Conservation (phyloP, 2,888 invertebrate species). For the Lamellibrachia satsuma region DNA sequence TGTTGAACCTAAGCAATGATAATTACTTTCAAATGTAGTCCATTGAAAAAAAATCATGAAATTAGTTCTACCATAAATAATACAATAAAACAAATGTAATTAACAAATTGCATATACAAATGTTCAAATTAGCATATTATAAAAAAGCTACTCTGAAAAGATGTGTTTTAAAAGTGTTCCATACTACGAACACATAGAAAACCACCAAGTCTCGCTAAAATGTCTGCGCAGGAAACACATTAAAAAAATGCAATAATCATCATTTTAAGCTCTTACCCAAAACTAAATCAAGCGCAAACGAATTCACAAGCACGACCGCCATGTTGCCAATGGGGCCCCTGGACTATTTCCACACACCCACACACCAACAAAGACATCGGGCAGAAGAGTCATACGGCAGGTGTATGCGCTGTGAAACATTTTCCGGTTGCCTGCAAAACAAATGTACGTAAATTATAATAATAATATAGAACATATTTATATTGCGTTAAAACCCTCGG, state of each 20-base stretch:
- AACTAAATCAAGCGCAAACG: constrained; percentile 23
- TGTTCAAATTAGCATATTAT: too few relatives aligned
- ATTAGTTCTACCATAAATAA: too few relatives aligned
- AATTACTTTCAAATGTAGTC: too few relatives aligned
- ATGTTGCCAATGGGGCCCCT: not conserved
- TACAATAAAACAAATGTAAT: too few relatives aligned
- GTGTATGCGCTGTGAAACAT: constrained; percentile 27
- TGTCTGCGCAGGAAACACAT: not conserved
- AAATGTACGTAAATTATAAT: too few relatives aligned
- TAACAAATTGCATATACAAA: too few relatives aligned
- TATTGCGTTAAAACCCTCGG: too few relatives aligned
- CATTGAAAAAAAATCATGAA: too few relatives aligned
- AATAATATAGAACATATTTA: too few relatives aligned
- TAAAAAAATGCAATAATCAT: not conserved
- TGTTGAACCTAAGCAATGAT: too few relatives aligned
- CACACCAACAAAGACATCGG: constrained; percentile 24
- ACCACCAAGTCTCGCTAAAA: not conserved
- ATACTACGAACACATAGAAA: not conserved
- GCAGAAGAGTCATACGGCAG: constrained; percentile 27
- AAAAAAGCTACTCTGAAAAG: too few relatives aligned
- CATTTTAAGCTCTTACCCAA: constrained; percentile 13
- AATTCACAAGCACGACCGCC: not conserved
- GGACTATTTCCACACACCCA: constrained; percentile 29
- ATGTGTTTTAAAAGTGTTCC: too few relatives aligned
- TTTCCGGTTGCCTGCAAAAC: not conserved